Conservation (phyloP, 2,888 invertebrate species). For the Rhingia rostrata region DNA sequence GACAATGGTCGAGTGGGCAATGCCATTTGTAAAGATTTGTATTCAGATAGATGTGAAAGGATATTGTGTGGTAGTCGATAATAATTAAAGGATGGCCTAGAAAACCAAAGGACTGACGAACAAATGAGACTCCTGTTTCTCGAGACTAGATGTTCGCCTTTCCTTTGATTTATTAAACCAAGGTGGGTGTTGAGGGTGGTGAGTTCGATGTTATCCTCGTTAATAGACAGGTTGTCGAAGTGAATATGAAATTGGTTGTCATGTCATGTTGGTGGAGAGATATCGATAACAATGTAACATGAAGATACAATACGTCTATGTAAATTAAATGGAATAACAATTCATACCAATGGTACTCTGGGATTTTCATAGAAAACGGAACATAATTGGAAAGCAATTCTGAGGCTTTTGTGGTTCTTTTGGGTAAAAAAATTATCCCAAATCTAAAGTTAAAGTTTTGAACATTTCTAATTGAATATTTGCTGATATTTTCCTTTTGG, state of each 20-base stretch:
- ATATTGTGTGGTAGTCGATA: constrained; percentile 59
- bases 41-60: constrained; percentile 63
- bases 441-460: no score
- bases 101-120: constrained; percentile 31
- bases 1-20: constrained; percentile 56
- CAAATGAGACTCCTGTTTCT: constrained; percentile 21
- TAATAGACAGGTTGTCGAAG: constrained; percentile 28
- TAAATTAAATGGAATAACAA: no score
- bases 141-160: constrained; percentile 39
- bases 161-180: constrained; percentile 28
- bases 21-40: constrained; percentile 71
- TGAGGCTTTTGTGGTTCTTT: no score
- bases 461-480: no score
- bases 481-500: no score
- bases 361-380: no score
- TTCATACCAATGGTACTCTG: no score
- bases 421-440: no score
- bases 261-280: no score
- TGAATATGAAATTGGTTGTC: neutral
- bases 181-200: neutral
- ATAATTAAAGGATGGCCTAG: constrained; percentile 64
- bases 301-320: no score
- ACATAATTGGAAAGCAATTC: no score
- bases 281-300: no score
- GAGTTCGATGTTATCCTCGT: constrained; percentile 24